These are phyloP conservation scores for Agriotes lineatus DNA, from an alignment of 2,888 invertebrate genomes.

Conservation along the genomic window DNA sequence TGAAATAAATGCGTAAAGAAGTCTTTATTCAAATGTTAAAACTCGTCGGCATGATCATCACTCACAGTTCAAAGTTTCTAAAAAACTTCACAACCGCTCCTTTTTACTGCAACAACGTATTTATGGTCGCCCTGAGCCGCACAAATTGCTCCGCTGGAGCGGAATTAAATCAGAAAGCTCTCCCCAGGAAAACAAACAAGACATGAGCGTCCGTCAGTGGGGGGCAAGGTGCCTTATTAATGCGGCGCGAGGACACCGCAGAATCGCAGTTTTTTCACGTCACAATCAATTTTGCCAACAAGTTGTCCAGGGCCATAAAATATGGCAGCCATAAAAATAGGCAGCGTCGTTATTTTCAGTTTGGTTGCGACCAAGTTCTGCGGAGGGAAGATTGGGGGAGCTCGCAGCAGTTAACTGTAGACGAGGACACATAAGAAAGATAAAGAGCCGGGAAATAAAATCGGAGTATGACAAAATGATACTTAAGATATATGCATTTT, in stretches of 20 bases:
- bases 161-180: conserved; percentile 49
- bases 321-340: conserved; percentile 55
- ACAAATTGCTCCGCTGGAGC: conserved; percentile 55
- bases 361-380: conserved; percentile 45
- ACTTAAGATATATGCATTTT: conserved; percentile 55
- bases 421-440: conserved; percentile 64
- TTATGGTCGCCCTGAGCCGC: conserved; percentile 50
- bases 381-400: conserved; percentile 51
- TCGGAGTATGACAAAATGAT: conserved; percentile 63
- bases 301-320: conserved; percentile 46
- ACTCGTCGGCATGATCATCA: no score
- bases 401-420: conserved; percentile 54
- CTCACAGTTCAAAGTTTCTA: no score
- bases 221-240: neutral
- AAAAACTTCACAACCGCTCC: conserved; percentile 1
- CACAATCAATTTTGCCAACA: conserved; percentile 43
- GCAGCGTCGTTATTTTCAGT: conserved; percentile 56
- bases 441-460: conserved; percentile 64
- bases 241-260: neutral
- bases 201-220: conserved; percentile 26
- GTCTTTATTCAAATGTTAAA: no score
- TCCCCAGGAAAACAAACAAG: conserved; percentile 39
- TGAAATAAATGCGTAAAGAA: no score
- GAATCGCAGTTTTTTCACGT: conserved; percentile 35
- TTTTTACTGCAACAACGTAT: conserved; percentile 47